Percentiles rank a stretch among this genome's conserved stretches.
These are phyloP conservation scores for Ctenosaura bakeri DNA, from an alignment of 2,797 vertebrate genomes.

Conservation along the genomic window DNA sequence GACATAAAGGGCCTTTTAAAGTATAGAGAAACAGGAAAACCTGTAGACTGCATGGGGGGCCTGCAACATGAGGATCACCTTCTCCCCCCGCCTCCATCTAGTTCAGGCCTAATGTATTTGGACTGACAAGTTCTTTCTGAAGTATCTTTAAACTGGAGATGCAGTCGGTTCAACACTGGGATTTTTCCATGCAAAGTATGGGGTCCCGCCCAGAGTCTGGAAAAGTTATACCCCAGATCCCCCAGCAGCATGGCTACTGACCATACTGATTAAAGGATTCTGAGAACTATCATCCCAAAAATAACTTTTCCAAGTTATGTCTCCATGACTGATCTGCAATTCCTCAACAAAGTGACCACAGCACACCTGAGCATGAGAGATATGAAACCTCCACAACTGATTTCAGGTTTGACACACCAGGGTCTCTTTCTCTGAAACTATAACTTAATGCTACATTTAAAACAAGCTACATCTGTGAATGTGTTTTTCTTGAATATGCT, in stretches of 20 bases:
- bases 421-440: background rate
- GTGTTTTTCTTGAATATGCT: background rate
- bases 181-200: background rate
- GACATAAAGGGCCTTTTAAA: too few species aligned
- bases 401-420: background rate
- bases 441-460: constrained; percentile 11
- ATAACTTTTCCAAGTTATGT: too few species aligned
- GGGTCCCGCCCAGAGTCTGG: background rate
- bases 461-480: background rate
- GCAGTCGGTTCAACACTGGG: background rate
- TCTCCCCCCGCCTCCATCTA: too few species aligned
- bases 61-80: too few species aligned
- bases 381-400: too few species aligned
- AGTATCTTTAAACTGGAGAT: background rate
- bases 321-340: background rate
- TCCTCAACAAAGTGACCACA: background rate
- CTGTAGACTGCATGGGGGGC: too few species aligned
- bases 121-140: background rate
- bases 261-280: too few species aligned
- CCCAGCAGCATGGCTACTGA: too few species aligned
- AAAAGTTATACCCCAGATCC: too few species aligned
- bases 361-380: background rate
- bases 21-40: too few species aligned
- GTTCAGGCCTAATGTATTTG: background rate
- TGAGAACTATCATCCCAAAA: too few species aligned